Percentiles rank a stretch among this genome's conserved stretches.
phyloP scores from a whole-genome alignment of 2,113 vertebrate genomes.

The Hystrix brachyura region DNA sequence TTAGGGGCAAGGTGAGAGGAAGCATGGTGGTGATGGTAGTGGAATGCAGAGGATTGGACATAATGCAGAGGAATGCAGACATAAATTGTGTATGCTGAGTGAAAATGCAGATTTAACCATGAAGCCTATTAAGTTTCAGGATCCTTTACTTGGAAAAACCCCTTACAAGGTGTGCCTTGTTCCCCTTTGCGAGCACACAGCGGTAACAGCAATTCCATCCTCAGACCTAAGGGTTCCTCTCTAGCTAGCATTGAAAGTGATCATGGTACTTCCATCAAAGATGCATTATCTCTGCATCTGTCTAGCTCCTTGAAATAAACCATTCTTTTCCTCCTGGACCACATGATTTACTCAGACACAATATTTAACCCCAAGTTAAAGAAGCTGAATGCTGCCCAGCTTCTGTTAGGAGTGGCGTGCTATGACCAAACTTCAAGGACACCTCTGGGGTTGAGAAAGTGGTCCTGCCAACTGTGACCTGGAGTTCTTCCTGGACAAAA shows the following conservation, averaged over 20 bases:
- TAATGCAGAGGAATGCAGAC: conserved; percentile 23
- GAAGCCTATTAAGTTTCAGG: not conserved
- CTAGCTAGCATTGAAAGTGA: not conserved
- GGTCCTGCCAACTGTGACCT: not conserved
- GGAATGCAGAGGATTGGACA: not conserved
- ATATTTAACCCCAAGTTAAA: not conserved
- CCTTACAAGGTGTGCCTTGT: not conserved
- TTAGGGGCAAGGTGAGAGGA: not conserved
- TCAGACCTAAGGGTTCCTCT: not conserved
- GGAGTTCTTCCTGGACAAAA: not conserved
- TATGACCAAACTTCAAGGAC: not conserved
- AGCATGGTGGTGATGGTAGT: no score
- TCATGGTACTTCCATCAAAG: not conserved
- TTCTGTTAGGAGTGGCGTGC: not conserved
- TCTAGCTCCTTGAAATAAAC: not conserved
- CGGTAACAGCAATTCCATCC: not conserved
- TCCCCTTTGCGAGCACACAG: not conserved
- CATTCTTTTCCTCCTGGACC: not conserved
- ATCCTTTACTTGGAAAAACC: not conserved
- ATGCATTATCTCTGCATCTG: not conserved
- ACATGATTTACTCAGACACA: not conserved
- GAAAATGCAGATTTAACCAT: not conserved
- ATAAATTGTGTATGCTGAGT: not conserved
- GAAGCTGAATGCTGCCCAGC: not conserved
- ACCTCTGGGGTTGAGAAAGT: not conserved